Conservation (phyloP, 2,888 invertebrate species). For the Nematopogon swammerdamellus region DNA sequence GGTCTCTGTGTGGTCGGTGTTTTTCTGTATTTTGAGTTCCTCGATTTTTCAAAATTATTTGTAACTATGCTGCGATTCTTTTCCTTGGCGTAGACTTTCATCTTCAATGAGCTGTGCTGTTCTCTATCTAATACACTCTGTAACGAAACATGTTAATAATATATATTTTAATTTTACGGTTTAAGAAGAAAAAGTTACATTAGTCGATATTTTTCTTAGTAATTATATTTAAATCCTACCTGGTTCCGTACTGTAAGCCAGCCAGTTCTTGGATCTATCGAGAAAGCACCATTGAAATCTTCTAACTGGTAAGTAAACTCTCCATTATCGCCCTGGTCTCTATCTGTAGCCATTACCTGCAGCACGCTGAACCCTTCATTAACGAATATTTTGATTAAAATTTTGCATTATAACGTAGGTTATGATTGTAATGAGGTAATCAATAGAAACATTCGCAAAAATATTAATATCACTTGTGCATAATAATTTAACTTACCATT, state of each 20-base stretch:
- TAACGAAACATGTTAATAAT: constrained; percentile 10
- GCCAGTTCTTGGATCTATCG: constrained; percentile 74
- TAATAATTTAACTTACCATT: constrained; percentile 73
- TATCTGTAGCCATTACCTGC: constrained; percentile 73
- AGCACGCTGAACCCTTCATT: constrained; percentile 52
- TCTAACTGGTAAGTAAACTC: constrained; percentile 78
- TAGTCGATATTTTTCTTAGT: too few species aligned
- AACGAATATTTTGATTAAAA: too few species aligned
- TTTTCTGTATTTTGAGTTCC: constrained; percentile 38
- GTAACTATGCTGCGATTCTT: constrained; percentile 67
- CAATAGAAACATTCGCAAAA: too few species aligned
- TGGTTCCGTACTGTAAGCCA: constrained; percentile 82
- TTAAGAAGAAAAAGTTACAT: too few species aligned
- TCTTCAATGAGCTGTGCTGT: constrained; percentile 64
- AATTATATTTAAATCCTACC: constrained; percentile 26
- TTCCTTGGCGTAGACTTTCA: constrained; percentile 79
- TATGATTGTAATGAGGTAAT: too few species aligned
- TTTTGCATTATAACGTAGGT: too few species aligned
- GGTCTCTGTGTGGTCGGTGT: constrained; percentile 23
- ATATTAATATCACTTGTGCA: too few species aligned
- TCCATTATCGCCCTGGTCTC: constrained; percentile 82
- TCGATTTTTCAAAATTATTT: constrained; percentile 35
- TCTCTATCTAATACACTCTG: constrained; percentile 78
- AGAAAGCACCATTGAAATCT: constrained; percentile 73
- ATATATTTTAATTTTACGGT: too few species aligned